These are phyloP conservation scores for Anas platyrhynchos DNA, from an alignment of 2,113 vertebrate species.

Conservation along the genomic window DNA sequence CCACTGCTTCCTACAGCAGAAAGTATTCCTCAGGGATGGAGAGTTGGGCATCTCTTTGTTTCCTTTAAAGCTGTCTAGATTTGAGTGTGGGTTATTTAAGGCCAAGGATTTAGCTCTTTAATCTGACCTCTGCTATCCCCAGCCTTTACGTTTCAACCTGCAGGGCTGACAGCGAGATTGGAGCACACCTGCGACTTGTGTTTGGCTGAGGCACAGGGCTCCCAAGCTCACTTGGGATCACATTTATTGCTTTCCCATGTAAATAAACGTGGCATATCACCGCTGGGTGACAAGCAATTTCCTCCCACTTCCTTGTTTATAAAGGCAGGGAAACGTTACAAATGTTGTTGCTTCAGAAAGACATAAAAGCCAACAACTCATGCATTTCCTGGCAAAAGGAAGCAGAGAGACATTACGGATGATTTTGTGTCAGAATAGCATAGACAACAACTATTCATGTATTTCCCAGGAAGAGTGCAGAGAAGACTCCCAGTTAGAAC, in stretches of 20 bases:
- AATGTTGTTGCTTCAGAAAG: neutral
- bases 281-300: constrained; percentile 42
- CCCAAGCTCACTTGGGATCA: neutral
- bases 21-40: neutral
- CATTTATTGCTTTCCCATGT: constrained; percentile 45
- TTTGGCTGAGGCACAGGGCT: neutral
- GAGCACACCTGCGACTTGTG: neutral
- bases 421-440: neutral
- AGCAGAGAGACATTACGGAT: constrained; percentile 3
- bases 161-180: rapidly evolving
- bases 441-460: neutral
- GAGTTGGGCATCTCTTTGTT: neutral
- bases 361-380: neutral
- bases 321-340: neutral
- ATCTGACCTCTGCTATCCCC: neutral
- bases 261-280: constrained; percentile 23
- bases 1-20: neutral
- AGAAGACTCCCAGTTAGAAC: neutral
- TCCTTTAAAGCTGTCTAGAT: neutral
- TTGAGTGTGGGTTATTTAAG: neutral
- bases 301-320: neutral
- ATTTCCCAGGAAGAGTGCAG: neutral
- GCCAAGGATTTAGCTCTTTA: neutral
- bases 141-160: neutral
- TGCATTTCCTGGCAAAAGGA: too few species aligned